phyloP scores from a whole-genome alignment of 1,140 invertebrate species.

The Aphelinus atriplicis region DNA sequence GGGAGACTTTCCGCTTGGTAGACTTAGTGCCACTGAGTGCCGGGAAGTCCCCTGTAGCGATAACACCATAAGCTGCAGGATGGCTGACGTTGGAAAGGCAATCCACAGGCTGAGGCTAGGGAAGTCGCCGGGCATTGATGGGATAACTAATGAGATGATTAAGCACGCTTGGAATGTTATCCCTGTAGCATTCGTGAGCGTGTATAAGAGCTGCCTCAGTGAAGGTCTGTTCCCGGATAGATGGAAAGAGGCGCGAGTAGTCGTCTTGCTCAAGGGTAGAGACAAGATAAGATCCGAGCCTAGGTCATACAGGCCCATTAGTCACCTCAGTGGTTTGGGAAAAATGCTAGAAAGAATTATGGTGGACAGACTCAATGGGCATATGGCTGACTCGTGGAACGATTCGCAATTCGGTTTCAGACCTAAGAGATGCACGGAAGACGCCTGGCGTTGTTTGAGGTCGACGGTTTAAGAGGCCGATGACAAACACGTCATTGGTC shows the following conservation, averaged over 20 bases:
- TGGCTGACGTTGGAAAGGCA: conserved; percentile 1
- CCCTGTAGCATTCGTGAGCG: neutral
- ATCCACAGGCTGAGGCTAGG: neutral
- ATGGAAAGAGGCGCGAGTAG: conserved; percentile 52
- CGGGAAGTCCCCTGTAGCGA: too few species aligned
- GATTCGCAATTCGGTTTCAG: conserved; percentile 33
- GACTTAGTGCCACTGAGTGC: neutral
- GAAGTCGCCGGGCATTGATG: conserved; percentile 13
- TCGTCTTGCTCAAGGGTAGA: conserved; percentile 46
- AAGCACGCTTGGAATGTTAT: too few species aligned
- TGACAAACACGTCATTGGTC: conserved; percentile 43
- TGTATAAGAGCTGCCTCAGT: conserved; percentile 21
- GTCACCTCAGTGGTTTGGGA: conserved; percentile 45
- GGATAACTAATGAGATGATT: neutral
- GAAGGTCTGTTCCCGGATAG: conserved; percentile 43
- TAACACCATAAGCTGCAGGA: too few species aligned
- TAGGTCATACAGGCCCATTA: conserved; percentile 51
- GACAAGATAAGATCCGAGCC: conserved; percentile 32
- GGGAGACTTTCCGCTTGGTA: neutral
- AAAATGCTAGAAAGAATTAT: conserved; percentile 51
- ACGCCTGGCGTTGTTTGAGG: conserved; percentile 24
- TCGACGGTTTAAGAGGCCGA: neutral
- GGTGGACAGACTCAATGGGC: conserved; percentile 23
- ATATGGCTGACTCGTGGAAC: conserved; percentile 5
- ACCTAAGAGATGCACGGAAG: conserved; percentile 35